These are phyloP conservation scores for Danio kyathit DNA, from an alignment of 2,797 vertebrate species.

Conservation along the genomic window DNA sequence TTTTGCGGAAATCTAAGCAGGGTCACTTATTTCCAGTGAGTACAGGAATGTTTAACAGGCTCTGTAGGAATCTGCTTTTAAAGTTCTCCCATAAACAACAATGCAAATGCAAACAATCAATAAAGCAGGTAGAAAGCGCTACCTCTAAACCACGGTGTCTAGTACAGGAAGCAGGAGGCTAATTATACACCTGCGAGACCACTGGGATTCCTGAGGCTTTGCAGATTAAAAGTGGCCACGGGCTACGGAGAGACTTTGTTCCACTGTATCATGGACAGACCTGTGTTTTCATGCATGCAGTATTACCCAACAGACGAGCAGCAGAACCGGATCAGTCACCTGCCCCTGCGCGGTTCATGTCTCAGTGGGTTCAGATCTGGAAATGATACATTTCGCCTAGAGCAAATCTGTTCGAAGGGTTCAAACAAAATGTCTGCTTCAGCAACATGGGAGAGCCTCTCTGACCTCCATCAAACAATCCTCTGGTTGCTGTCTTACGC, in stretches of 20 bases:
- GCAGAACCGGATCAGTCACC: conserved; percentile 81
- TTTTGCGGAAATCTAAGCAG: no score
- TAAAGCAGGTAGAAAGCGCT: conserved; percentile 26
- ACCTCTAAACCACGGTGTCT: conserved; percentile 65
- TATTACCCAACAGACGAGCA: conserved; percentile 82
- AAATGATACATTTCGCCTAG: conserved; percentile 85
- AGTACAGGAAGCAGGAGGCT: conserved; percentile 79
- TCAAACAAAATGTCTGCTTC: conserved; percentile 71
- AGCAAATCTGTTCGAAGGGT: conserved; percentile 77
- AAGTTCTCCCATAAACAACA: background rate
- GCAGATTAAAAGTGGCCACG: conserved; percentile 54
- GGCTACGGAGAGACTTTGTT: conserved; percentile 74
- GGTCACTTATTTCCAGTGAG: no score
- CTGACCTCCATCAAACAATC: conserved; percentile 84
- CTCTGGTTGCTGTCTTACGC: conserved; percentile 70
- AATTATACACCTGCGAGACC: conserved; percentile 80
- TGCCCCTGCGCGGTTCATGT: conserved; percentile 72
- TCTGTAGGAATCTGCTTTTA: background rate
- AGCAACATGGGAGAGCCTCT: conserved; percentile 74
- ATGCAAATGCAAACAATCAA: conserved; percentile 16
- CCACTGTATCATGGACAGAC: conserved; percentile 56
- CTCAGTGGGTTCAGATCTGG: conserved; percentile 79
- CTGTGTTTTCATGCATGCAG: conserved; percentile 85
- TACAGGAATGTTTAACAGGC: background rate
- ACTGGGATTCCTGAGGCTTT: conserved; percentile 73